A percentile compares a stretch with the other conserved stretches of the same genome.
phyloP scores from a whole-genome alignment of 2,888 invertebrate species.

The Dryococelus australis region DNA sequence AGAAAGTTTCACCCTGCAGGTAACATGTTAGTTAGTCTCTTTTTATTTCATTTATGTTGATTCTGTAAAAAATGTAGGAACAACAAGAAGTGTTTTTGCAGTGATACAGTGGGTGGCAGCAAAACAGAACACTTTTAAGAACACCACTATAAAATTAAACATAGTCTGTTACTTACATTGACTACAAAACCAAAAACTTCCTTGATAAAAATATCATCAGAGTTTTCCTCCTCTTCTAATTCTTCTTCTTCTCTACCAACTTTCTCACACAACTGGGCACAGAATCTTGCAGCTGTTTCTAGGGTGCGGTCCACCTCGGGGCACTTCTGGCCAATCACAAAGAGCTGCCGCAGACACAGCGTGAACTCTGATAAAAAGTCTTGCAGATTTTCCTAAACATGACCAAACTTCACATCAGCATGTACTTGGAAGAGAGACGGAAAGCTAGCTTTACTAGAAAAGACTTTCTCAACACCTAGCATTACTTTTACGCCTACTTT shows the following conservation, averaged over 20 bases:
- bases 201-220: conserved; percentile 62
- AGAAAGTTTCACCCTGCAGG: too few species aligned
- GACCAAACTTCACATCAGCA: background rate
- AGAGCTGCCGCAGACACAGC: background rate
- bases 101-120: too few species aligned
- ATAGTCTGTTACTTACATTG: conserved; percentile 59
- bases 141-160: too few species aligned
- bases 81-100: too few species aligned
- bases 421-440: too few species aligned
- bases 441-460: too few species aligned
- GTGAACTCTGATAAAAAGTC: background rate
- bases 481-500: too few species aligned
- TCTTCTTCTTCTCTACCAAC: conserved; percentile 43
- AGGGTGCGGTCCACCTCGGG: conserved; percentile 73
- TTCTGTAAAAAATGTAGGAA: too few species aligned
- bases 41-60: too few species aligned
- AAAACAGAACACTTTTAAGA: too few species aligned
- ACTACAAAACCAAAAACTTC: conserved; percentile 70
- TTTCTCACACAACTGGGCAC: conserved; percentile 63
- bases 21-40: too few species aligned
- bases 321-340: conserved; percentile 63
- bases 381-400: background rate
- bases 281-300: conserved; percentile 76
- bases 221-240: conserved; percentile 61
- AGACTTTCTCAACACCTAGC: too few species aligned